Evolutionary conservation across 1,140 invertebrate species (phyloP).

Genomic region (Macrobrachium rosenbergii): DNA sequence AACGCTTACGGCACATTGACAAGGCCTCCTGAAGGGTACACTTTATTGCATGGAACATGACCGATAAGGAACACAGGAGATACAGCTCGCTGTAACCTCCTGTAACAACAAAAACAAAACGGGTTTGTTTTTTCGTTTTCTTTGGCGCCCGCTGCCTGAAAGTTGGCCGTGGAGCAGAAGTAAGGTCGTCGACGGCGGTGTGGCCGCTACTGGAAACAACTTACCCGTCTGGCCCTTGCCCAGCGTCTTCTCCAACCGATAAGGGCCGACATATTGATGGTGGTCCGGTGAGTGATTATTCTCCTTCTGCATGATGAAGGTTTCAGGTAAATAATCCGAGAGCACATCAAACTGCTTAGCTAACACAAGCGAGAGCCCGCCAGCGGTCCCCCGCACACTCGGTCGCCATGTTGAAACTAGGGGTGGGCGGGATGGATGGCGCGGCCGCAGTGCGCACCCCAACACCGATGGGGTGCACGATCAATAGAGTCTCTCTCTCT

Average conservation of each 20-base stretch:
- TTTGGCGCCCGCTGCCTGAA: conserved; percentile 50
- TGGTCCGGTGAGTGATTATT: conserved; percentile 69
- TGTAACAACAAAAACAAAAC: conserved; percentile 21
- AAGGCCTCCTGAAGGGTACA: too few species aligned
- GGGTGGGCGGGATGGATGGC: conserved; percentile 58
- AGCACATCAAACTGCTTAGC: conserved; percentile 61
- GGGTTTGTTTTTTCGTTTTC: conserved; percentile 54
- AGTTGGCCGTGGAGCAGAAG: conserved; percentile 48
- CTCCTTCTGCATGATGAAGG: conserved; percentile 69
- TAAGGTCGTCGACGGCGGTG: conserved; percentile 12
- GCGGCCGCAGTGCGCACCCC: conserved; percentile 56
- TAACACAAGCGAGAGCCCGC: conserved; percentile 59
- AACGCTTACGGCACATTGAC: too few species aligned
- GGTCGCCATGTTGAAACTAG: conserved; percentile 64
- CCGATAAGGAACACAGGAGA: too few species aligned
- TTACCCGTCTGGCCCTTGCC: conserved; percentile 99
- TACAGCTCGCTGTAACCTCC: not conserved
- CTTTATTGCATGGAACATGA: too few species aligned
- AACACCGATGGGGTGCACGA: conserved; percentile 50
- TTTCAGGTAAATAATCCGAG: conserved; percentile 57
- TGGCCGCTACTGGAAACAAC: conserved; percentile 51
- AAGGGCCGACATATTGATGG: conserved; percentile 95
- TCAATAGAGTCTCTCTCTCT: conserved; percentile 43
- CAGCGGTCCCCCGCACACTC: conserved; percentile 55
- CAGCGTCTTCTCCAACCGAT: conserved; percentile 97